Evolutionary conservation across 2,797 vertebrate species (phyloP).

Genomic region (Bovichtus variegatus): DNA sequence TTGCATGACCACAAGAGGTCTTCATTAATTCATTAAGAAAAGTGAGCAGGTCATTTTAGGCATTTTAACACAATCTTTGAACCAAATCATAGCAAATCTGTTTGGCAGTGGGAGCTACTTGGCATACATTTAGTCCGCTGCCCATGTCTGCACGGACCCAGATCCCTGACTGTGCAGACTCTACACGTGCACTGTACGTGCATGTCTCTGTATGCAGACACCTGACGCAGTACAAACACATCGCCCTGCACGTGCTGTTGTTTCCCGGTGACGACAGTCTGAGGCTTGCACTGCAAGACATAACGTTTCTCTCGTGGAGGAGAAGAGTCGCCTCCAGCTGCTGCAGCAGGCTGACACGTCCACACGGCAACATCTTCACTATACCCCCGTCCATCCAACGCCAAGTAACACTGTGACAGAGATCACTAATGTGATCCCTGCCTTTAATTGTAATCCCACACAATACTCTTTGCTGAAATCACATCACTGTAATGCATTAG

Average conservation of each 20-base stretch:
- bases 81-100: too few relatives aligned
- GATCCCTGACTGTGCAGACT: too few relatives aligned
- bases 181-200: too few relatives aligned
- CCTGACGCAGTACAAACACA: too few relatives aligned
- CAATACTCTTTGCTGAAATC: neutral
- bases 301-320: neutral
- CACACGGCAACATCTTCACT: neutral
- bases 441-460: conserved; percentile 1
- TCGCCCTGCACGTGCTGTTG: neutral
- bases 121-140: too few relatives aligned
- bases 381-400: neutral
- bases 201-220: too few relatives aligned
- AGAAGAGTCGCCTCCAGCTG: neutral
- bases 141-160: too few relatives aligned
- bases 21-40: too few relatives aligned
- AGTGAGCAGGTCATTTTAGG: too few relatives aligned
- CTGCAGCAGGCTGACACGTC: neutral
- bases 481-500: neutral
- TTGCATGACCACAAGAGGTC: too few relatives aligned
- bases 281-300: neutral
- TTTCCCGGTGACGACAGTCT: neutral
- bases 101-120: too few relatives aligned
- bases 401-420: neutral
- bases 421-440: conserved; percentile 3
- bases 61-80: too few relatives aligned